phyloP scores from a whole-genome alignment of 2,797 vertebrate species.

The Artibeus jamaicensis region DNA sequence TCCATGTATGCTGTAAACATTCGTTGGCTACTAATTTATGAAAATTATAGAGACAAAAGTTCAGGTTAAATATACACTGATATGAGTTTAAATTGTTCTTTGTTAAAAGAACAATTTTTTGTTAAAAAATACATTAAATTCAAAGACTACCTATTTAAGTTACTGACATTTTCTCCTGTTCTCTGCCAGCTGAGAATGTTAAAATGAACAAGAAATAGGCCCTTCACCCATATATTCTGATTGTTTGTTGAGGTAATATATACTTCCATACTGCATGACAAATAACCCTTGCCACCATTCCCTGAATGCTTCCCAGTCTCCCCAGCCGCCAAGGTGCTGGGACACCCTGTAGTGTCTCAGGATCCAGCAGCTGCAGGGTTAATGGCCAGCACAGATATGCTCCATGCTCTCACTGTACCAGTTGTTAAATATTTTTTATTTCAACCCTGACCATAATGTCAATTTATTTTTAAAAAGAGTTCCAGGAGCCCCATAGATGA shows the following conservation, averaged over 20 bases:
- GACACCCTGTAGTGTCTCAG: background rate
- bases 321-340: background rate
- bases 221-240: background rate
- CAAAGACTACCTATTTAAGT: background rate
- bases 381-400: background rate
- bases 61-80: background rate
- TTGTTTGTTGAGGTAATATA: background rate
- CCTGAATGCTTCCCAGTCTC: background rate
- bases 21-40: background rate
- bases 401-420: background rate
- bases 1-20: background rate
- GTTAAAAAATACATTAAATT: background rate
- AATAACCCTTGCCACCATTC: background rate
- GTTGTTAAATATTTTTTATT: background rate
- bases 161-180: background rate
- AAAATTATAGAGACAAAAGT: background rate
- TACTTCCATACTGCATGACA: background rate
- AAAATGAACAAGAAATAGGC: background rate
- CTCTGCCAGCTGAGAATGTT: background rate
- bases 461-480: background rate
- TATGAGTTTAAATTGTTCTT: background rate
- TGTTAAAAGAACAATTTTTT: background rate
- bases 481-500: background rate
- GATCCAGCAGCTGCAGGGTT: background rate
- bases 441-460: background rate